Evolutionary conservation across 2,113 vertebrate species (phyloP), one percentile per base, ranked within the genome.

Genomic region (Sapayoa aenigma): DNA sequence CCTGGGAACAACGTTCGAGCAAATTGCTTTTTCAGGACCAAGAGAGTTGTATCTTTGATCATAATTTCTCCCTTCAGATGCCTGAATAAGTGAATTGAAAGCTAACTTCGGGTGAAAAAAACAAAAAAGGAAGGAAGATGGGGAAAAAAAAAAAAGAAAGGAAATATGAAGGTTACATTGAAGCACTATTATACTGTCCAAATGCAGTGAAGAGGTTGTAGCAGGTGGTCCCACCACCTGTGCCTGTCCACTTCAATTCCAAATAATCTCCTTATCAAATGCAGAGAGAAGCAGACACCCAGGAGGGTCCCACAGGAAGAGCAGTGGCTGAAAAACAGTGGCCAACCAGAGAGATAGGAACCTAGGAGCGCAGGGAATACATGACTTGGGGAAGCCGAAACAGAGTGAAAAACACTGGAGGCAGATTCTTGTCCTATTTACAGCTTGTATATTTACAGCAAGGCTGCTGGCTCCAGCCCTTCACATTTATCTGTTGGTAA

Each of bases 191-290:
- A 60, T 14, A 28, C 28, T 81, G 69, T 75, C 90, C 73, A 74
- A 63, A 94, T 86, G 47, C 31, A 35, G 72, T 89, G 88, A 92
- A 94, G 55, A 78, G 60, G 78, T 44, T 85, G 92, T 14, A 93
- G 90, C 93, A 96, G 93, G 92, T 96, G 93, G 86, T 90, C 60
- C 28, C 49, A 46, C 90, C 88, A 96, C 92, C 88, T 94, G 94
- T 90, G 76, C 80, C 67, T 94, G 82, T 93, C 95, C 75, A 10
- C 80, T 89, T 95, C 60, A 44, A 92, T 72, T 86, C 60, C 83
- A 79, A 56, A 74, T 88, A 93, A 92, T 96, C 83, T 94, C 88
- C 88, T 90, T 90, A 74, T 86, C 49, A 15, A 94, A 95, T 94
- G 88, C 68, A 78, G 56, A 73, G 83, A 93, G 80, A 49, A 89